Percentiles rank a stretch among this genome's conserved stretches.
These are phyloP conservation scores for Diachasmimorpha longicaudata DNA, from an alignment of 1,140 invertebrate genomes.

Conservation along the genomic window DNA sequence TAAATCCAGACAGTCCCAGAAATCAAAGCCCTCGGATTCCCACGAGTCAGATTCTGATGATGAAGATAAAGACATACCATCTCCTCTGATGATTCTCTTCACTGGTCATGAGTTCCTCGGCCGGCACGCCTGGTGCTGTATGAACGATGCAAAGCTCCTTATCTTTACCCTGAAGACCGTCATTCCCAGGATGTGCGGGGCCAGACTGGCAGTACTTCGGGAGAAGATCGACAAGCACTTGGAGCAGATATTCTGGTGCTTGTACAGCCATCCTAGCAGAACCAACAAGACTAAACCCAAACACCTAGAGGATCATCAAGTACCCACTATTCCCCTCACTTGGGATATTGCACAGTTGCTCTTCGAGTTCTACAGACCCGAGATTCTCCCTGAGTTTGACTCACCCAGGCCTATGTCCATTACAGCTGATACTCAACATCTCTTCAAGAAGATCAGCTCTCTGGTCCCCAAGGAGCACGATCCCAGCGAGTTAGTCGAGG, in stretches of 20 bases:
- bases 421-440: constrained; percentile 75
- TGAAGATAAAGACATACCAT: constrained; percentile 70
- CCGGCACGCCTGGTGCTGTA: constrained; percentile 76
- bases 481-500: constrained; percentile 65
- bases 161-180: constrained; percentile 79
- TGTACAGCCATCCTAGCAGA: constrained; percentile 80
- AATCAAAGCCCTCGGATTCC: constrained; percentile 38
- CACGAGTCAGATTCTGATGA: constrained; percentile 58
- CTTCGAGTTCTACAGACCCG: constrained; percentile 85
- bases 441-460: constrained; percentile 78
- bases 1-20: constrained; percentile 42
- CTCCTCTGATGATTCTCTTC: constrained; percentile 80
- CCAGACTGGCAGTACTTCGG: constrained; percentile 56
- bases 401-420: constrained; percentile 77
- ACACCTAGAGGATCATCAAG: constrained; percentile 82
- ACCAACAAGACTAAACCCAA: constrained; percentile 73
- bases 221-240: constrained; percentile 75
- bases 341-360: constrained; percentile 80
- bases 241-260: constrained; percentile 88
- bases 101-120: constrained; percentile 87
- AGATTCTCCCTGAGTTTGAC: constrained; percentile 82
- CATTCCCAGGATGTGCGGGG: constrained; percentile 70
- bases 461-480: constrained; percentile 74
- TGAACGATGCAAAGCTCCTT: constrained; percentile 77
- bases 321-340: constrained; percentile 73